Percentiles rank a stretch among this genome's conserved stretches.
These are phyloP conservation scores for Myxocyprinus asiaticus DNA, from an alignment of 2,113 vertebrate genomes.

Conservation along the genomic window DNA sequence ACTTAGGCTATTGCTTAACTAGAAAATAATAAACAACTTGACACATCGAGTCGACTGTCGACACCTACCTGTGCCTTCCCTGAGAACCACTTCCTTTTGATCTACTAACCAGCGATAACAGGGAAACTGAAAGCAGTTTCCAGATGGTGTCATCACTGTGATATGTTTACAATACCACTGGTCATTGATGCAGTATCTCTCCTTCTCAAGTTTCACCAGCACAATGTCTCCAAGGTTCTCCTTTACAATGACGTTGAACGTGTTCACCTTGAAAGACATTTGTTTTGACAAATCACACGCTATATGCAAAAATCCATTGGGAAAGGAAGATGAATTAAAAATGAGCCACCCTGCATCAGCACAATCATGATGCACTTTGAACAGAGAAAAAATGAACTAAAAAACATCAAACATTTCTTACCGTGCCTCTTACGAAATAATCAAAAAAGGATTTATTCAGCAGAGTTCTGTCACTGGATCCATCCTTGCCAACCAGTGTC, in stretches of 20 bases:
- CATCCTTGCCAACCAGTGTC: background rate
- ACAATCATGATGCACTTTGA: background rate
- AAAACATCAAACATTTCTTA: background rate
- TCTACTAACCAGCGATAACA: constrained; percentile 93
- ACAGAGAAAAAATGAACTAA: background rate
- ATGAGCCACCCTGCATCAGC: background rate
- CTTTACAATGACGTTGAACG: constrained; percentile 83
- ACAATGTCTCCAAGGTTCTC: constrained; percentile 90
- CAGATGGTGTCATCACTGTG: constrained; percentile 86
- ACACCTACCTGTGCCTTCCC: constrained; percentile 84
- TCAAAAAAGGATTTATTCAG: background rate
- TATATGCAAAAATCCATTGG: background rate
- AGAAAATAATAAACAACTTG: no score
- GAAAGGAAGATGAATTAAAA: no score
- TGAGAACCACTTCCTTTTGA: constrained; percentile 85
- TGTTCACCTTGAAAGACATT: constrained; percentile 82
- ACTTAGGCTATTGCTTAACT: no score
- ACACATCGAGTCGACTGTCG: no score
- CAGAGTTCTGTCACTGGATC: no score
- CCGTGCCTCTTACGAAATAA: background rate
- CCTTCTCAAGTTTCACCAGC: constrained; percentile 90
- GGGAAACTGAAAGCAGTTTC: constrained; percentile 90
- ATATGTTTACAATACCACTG: constrained; percentile 93
- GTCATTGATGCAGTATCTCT: constrained; percentile 89
- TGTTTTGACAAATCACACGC: background rate